phyloP scores from a whole-genome alignment of 2,113 vertebrate species.

The Origma solitaria region DNA sequence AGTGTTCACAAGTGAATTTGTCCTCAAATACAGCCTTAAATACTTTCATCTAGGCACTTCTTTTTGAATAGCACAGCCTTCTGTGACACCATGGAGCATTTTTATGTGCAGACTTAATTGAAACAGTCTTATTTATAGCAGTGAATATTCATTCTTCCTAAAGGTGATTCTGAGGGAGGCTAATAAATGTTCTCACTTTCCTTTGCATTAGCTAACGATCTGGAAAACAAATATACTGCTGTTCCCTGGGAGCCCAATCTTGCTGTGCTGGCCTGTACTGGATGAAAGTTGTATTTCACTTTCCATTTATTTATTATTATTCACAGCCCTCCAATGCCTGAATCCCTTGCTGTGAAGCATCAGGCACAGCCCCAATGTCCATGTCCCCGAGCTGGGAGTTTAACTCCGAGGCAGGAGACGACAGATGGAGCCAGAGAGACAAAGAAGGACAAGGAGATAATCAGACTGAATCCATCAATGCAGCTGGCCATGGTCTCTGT shows the following conservation, averaged over 20 bases:
- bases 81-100: neutral
- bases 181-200: constrained; percentile 39
- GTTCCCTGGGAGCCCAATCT: neutral
- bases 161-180: constrained; percentile 37
- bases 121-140: constrained; percentile 47
- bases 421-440: constrained; percentile 62
- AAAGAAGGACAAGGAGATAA: neutral
- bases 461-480: neutral
- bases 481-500: neutral
- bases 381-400: neutral
- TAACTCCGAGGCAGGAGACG: neutral
- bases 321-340: neutral
- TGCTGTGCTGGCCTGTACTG: neutral
- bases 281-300: constrained; percentile 1
- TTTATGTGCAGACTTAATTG: constrained; percentile 53
- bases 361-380: neutral
- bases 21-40: neutral
- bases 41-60: neutral
- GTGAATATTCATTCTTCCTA: constrained; percentile 52
- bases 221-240: constrained; percentile 48
- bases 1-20: neutral
- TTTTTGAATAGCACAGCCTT: constrained; percentile 1
- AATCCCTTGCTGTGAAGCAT: neutral
- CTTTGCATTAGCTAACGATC: constrained; percentile 24
- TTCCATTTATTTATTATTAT: constrained; percentile 11